A percentile compares a stretch with the other conserved stretches of the same genome.
These are phyloP conservation scores for Pararge aegeria DNA, from an alignment of 1,140 invertebrate species.

Conservation along the genomic window DNA sequence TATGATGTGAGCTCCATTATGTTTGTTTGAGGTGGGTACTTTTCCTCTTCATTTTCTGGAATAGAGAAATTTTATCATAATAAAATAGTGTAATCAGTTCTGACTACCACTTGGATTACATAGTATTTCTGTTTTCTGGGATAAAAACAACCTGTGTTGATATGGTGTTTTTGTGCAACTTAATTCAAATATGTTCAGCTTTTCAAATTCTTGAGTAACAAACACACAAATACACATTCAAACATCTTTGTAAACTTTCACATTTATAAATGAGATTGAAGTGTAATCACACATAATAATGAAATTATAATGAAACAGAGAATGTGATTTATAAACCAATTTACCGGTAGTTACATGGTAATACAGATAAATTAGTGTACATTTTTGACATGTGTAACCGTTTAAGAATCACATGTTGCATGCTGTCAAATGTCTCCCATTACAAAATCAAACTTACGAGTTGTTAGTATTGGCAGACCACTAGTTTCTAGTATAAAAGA, in stretches of 20 bases:
- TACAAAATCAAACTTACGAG: conserved; percentile 52
- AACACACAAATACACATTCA: too few relatives aligned
- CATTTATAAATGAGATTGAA: too few relatives aligned
- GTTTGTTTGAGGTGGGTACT: conserved; percentile 64
- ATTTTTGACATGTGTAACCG: too few relatives aligned
- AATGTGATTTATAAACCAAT: background rate
- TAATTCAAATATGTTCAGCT: too few relatives aligned
- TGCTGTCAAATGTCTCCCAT: conserved; percentile 4
- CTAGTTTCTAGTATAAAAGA: conserved; percentile 76
- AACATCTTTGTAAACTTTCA: too few relatives aligned
- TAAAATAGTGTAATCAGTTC: too few relatives aligned
- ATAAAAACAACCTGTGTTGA: too few relatives aligned
- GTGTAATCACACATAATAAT: too few relatives aligned
- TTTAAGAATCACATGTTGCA: conserved; percentile 9
- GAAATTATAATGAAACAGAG: background rate
- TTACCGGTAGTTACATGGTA: background rate
- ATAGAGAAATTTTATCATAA: conserved; percentile 10
- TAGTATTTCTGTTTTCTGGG: too few relatives aligned
- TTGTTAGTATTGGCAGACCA: conserved; percentile 57
- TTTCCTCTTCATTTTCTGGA: conserved; percentile 66
- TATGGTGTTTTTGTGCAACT: too few relatives aligned
- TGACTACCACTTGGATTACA: too few relatives aligned
- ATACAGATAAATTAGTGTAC: background rate
- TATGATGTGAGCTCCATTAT: conserved; percentile 72
- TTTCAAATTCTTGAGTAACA: too few relatives aligned